Conservation (phyloP, 2,888 invertebrate genomes). For the Lapara coniferarum region DNA sequence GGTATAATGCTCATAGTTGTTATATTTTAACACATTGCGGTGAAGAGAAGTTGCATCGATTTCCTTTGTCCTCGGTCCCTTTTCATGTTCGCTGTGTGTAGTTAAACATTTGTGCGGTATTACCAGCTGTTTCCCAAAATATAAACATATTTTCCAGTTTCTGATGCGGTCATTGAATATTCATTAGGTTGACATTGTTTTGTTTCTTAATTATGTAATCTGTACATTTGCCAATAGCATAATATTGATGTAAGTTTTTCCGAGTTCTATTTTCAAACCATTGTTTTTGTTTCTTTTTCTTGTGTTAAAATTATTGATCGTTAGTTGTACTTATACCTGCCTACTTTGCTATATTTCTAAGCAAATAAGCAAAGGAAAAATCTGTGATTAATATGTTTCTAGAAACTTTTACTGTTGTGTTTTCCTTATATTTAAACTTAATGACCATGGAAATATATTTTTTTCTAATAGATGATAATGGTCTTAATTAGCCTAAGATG, state of each 20-base stretch:
- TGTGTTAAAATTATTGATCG: neutral
- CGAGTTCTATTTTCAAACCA: slow-evolving; percentile 7
- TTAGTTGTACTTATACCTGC: too few relatives aligned
- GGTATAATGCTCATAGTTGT: slow-evolving; percentile 32
- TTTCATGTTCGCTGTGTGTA: slow-evolving; percentile 44
- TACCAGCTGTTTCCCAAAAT: slow-evolving; percentile 66
- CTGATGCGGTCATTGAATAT: slow-evolving; percentile 37
- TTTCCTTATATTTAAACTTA: too few relatives aligned
- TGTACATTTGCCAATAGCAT: slow-evolving; percentile 28
- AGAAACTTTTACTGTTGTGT: too few relatives aligned
- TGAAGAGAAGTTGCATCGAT: slow-evolving; percentile 66
- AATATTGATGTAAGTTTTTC: slow-evolving; percentile 21
- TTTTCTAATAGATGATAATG: too few relatives aligned
- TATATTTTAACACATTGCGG: slow-evolving; percentile 40
- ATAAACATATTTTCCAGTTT: slow-evolving; percentile 44
- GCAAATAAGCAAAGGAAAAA: too few relatives aligned
- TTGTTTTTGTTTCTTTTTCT: neutral
- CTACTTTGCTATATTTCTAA: neutral
- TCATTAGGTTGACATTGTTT: slow-evolving; percentile 47
- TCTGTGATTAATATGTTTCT: too few relatives aligned
- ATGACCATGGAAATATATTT: too few relatives aligned
- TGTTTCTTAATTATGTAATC: slow-evolving; percentile 59
- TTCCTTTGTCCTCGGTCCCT: slow-evolving; percentile 80
- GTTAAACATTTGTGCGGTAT: slow-evolving; percentile 39
- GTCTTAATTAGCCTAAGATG: too few relatives aligned